Evolutionary conservation across 2,113 vertebrate species (phyloP).

Genomic region (Anguilla rostrata): DNA sequence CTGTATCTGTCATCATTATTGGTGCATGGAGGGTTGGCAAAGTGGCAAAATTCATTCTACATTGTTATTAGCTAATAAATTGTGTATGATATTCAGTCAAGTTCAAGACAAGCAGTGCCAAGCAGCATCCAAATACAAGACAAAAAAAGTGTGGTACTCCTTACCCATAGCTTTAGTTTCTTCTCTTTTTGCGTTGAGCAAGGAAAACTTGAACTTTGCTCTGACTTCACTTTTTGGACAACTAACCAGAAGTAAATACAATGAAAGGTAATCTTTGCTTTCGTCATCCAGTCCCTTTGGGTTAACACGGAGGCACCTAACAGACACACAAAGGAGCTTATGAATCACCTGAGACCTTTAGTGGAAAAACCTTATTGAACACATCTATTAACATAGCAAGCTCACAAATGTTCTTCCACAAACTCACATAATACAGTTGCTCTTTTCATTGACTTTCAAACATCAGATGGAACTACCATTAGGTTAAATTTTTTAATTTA

Average conservation of each 20-base stretch:
- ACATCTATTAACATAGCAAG: no score
- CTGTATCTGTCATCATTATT: not conserved
- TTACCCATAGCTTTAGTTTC: constrained; percentile 99
- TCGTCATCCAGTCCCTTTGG: constrained; percentile 98
- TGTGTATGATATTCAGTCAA: not conserved
- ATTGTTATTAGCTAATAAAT: not conserved
- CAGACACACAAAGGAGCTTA: constrained; percentile 36
- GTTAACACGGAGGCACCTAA: constrained; percentile 97
- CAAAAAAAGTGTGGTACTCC: constrained; percentile 36
- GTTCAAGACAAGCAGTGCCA: not conserved
- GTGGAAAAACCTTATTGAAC: no score
- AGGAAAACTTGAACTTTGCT: constrained; percentile 99
- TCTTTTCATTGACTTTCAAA: no score
- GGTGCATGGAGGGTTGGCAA: not conserved
- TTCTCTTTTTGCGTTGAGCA: constrained; percentile 95
- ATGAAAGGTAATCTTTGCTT: constrained; percentile 97
- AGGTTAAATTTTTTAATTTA: not conserved
- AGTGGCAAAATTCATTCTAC: not conserved
- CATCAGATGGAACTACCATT: not conserved
- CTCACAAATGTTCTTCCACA: no score
- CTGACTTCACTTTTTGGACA: constrained; percentile 99
- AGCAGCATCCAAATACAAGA: not conserved
- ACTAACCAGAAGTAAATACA: constrained; percentile 97
- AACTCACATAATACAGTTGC: no score
- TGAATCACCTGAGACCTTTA: constrained; percentile 22